A percentile compares a stretch with the other conserved stretches of the same genome.
These are phyloP conservation scores for Oedothorax gibbosus DNA, from an alignment of 1,140 invertebrate genomes.

Conservation along the genomic window DNA sequence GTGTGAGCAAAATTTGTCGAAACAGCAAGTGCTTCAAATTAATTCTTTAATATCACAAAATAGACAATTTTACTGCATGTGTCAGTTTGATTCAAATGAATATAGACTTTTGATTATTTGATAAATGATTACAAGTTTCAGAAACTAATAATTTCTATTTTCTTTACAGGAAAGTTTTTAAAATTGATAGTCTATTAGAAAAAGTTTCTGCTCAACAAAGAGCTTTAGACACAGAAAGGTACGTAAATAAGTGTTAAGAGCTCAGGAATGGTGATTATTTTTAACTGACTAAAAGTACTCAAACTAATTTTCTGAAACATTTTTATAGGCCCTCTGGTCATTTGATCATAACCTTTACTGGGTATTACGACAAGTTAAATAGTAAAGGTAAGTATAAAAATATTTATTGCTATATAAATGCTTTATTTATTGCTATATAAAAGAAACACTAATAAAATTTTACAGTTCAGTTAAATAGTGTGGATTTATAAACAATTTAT, in stretches of 20 bases:
- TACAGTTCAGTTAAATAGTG: too few relatives aligned
- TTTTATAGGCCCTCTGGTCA: slow-evolving; percentile 67
- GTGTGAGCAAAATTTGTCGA: too few relatives aligned
- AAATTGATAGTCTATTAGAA: slow-evolving; percentile 62
- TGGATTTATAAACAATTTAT: too few relatives aligned
- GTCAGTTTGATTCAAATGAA: too few relatives aligned
- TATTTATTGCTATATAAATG: too few relatives aligned
- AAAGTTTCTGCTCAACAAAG: slow-evolving; percentile 62
- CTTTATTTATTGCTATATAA: too few relatives aligned
- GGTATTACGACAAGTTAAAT: slow-evolving; percentile 78
- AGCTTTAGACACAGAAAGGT: slow-evolving; percentile 60
- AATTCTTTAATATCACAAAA: too few relatives aligned
- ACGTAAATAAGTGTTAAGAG: slow-evolving; percentile 42
- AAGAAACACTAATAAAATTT: too few relatives aligned
- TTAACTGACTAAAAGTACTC: slow-evolving; percentile 75
- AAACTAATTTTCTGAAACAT: slow-evolving; percentile 70
- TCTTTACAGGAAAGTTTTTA: slow-evolving; percentile 52
- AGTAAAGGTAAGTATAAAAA: slow-evolving; percentile 66
- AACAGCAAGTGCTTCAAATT: too few relatives aligned
- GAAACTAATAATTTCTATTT: slow-evolving; percentile 18
- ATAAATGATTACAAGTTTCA: not conserved
- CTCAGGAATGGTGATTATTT: not conserved
- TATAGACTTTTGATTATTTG: too few relatives aligned
- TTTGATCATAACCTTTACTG: slow-evolving; percentile 89
- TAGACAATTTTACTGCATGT: too few relatives aligned